phyloP scores from a whole-genome alignment of 2,113 vertebrate genomes.

The Scomber scombrus region DNA sequence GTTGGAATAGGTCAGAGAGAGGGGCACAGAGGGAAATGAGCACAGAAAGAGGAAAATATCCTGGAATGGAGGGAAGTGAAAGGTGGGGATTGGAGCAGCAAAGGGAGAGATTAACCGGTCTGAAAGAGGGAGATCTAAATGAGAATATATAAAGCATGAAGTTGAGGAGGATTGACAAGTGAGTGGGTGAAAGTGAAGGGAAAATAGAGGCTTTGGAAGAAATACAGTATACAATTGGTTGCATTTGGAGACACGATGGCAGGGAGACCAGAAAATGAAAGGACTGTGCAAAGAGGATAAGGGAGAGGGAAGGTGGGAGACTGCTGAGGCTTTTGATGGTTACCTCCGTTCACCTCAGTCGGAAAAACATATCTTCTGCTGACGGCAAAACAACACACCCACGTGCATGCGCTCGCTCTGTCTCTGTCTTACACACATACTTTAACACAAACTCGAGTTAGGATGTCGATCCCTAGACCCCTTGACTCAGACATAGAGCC shows the following conservation, averaged over 20 bases:
- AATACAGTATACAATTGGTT: conserved; percentile 64
- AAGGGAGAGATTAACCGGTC: conserved; percentile 49
- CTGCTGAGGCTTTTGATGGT: conserved; percentile 33
- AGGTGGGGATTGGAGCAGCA: conserved; percentile 42
- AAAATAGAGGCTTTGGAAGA: conserved; percentile 69
- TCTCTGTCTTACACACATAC: not conserved
- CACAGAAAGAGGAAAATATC: conserved; percentile 35
- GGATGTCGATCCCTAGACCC: conserved; percentile 21
- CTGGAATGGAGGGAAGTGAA: conserved; percentile 42
- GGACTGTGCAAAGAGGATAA: conserved; percentile 66
- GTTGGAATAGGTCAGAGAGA: conserved; percentile 50
- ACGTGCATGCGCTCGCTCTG: conserved; percentile 3
- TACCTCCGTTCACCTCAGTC: conserved; percentile 50
- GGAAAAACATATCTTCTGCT: conserved; percentile 50
- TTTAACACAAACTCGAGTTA: not conserved
- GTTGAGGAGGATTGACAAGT: conserved; percentile 66
- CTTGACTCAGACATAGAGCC: conserved; percentile 17
- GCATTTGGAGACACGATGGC: conserved; percentile 48
- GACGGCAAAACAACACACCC: conserved; percentile 41
- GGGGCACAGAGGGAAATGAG: conserved; percentile 37
- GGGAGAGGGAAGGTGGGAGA: conserved; percentile 46
- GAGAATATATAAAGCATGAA: conserved; percentile 52
- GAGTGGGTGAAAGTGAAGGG: conserved; percentile 68
- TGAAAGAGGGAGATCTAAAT: conserved; percentile 55
- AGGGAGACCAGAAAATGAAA: conserved; percentile 54